A percentile compares a stretch with the other conserved stretches of the same genome.
Evolutionary conservation across 2,797 vertebrate species (phyloP).

Genomic region (Alca torda): DNA sequence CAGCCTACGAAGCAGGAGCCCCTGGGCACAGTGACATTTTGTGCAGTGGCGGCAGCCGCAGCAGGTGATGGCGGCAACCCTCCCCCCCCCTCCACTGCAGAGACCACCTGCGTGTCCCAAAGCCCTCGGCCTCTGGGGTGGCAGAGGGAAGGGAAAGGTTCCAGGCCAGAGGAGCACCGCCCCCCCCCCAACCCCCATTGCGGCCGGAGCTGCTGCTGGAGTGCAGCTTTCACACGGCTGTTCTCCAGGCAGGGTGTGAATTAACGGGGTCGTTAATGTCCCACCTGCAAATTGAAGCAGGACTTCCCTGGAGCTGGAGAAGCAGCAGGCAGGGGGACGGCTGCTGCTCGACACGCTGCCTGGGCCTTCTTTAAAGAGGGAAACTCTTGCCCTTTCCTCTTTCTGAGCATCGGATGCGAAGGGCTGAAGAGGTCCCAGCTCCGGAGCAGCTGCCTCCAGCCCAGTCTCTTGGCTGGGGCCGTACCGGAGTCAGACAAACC

Average conservation of each 20-base stretch:
- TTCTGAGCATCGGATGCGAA: background rate
- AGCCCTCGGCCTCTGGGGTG: background rate
- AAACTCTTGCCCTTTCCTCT: background rate
- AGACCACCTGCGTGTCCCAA: background rate
- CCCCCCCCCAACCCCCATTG: too few relatives aligned
- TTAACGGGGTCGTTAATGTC: rapidly evolving
- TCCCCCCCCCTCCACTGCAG: background rate
- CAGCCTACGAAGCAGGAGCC: background rate
- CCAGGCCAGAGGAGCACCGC: background rate
- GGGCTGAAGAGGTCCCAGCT: background rate
- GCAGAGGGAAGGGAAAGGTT: background rate
- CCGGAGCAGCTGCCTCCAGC: background rate
- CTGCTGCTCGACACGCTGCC: background rate
- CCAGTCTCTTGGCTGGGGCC: background rate
- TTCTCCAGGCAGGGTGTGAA: background rate
- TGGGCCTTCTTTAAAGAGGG: background rate
- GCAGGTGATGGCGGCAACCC: background rate
- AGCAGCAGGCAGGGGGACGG: background rate
- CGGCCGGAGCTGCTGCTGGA: background rate
- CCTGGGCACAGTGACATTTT: background rate
- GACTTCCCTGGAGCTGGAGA: background rate
- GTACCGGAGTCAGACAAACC: rapidly evolving
- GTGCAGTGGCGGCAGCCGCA: background rate
- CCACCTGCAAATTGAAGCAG: background rate
- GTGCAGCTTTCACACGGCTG: background rate